Evolutionary conservation across 2,113 vertebrate genomes (phyloP), one percentile per base, ranked within the genome.

Genomic region (Channa argus): DNA sequence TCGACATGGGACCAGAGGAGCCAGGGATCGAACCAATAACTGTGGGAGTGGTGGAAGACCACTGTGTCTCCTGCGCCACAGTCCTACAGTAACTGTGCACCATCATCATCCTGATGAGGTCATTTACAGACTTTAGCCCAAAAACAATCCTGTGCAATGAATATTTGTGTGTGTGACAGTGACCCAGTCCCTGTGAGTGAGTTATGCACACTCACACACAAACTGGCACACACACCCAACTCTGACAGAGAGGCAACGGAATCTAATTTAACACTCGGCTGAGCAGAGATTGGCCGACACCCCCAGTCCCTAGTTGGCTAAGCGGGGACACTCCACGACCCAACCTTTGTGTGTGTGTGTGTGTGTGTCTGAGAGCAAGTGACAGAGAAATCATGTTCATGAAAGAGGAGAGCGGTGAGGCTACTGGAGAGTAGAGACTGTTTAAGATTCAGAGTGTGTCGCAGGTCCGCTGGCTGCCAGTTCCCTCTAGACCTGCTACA

Each of bases 261-360:
- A 93, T 94, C 91, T 93, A 93, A 94, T 94, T 93, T 93, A 92
- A 92, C 92, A 92, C 87, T 76, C 50, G 86, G 82, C 87, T 92
- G 90, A 94, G 90, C 91, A 92, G 90, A 88, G 90, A 93, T 93
- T 93, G 90, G 87, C 88, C 77, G 71, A 89, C 87, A 86, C 90
- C 90, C 81, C 86, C 76, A 56, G 82, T 64, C 75, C 73, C 83
- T 90, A 79, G 73, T 50, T 58, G 79, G 85, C 84, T 68, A 71
- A 77, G 82, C 69, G 5, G 80, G 85, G 77, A 85, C 76, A 88
- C 84, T 86, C 83, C 71, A 65, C 47, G 9, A 80, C 61, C 73
- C 60, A 61, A 77, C 46, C 71, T n/a, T 34, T 37, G 39, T 55
- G 52, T 63, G 53, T 63, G 51, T 53, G 64, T 61, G 60, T 62